A percentile compares a stretch with the other conserved stretches of the same genome.
Evolutionary conservation across 2,888 invertebrate species (phyloP).

Genomic region (Caenorhabditis imperialis): DNA sequence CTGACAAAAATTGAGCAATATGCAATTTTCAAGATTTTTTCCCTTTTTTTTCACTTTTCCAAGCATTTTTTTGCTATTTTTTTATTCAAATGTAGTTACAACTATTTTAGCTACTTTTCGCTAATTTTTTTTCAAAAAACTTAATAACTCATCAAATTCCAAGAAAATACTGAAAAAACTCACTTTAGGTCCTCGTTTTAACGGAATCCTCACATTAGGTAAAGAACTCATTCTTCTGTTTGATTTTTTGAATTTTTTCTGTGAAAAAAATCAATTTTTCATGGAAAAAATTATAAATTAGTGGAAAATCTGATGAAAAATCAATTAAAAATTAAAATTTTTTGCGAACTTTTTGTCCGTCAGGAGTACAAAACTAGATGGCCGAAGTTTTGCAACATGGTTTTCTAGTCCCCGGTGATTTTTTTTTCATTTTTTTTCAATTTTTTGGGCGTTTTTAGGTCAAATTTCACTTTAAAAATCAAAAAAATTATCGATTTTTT

Average conservation of each 20-base stretch:
- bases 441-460: neutral
- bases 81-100: too few species aligned
- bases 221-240: conserved; percentile 12
- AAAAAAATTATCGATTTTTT: neutral
- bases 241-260: neutral
- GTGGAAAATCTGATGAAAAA: neutral
- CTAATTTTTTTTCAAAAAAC: too few species aligned
- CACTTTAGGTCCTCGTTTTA: conserved; percentile 39
- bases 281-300: neutral
- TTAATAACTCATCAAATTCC: too few species aligned
- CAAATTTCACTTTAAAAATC: neutral
- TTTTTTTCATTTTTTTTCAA: conserved; percentile 7
- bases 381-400: neutral
- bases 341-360: conserved; percentile 9
- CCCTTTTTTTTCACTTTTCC: too few species aligned
- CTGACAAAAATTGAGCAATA: too few species aligned
- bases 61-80: too few species aligned
- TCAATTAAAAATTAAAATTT: neutral
- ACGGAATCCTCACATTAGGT: neutral
- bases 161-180: too few species aligned
- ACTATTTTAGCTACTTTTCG: too few species aligned
- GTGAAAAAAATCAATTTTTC: conserved; percentile 1
- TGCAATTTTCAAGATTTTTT: too few species aligned
- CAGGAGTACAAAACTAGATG: conserved; percentile 17
- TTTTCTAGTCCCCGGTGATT: conserved; percentile 10